A percentile compares a stretch with the other conserved stretches of the same genome.
Conservation (phyloP, 2,797 vertebrate genomes). For the Argentina silus region DNA sequence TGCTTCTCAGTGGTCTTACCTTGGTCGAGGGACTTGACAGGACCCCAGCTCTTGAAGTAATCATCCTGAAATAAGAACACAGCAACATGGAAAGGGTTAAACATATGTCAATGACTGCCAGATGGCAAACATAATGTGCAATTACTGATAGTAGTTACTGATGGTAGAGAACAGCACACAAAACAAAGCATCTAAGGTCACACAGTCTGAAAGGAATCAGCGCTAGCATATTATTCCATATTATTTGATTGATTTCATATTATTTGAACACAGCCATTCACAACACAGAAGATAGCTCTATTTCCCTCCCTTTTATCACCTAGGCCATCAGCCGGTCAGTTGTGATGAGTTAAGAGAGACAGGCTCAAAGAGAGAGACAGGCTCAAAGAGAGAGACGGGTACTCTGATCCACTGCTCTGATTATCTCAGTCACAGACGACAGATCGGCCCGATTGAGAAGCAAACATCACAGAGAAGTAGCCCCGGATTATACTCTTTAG, state of each 20-base stretch:
- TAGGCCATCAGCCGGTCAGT: neutral
- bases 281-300: neutral
- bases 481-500: slow-evolving; percentile 63
- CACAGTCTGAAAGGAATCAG: neutral
- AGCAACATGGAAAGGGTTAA: neutral
- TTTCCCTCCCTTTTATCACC: neutral
- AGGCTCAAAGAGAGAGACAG: neutral
- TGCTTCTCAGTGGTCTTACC: neutral
- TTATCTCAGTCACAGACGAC: slow-evolving; percentile 69
- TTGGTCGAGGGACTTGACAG: slow-evolving; percentile 12
- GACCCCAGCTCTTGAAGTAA: slow-evolving; percentile 15
- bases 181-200: neutral
- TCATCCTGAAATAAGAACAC: slow-evolving; percentile 7
- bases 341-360: neutral
- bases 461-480: slow-evolving; percentile 71
- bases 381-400: slow-evolving; percentile 10
- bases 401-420: slow-evolving; percentile 64
- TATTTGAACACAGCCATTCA: neutral
- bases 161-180: neutral
- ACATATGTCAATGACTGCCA: neutral
- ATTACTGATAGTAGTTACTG: neutral
- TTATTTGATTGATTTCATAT: neutral
- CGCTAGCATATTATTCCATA: neutral
- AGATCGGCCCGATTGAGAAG: slow-evolving; percentile 64
- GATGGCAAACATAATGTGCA: neutral